phyloP scores from a whole-genome alignment of 1,140 invertebrate genomes.

The Theocolax elegans region DNA sequence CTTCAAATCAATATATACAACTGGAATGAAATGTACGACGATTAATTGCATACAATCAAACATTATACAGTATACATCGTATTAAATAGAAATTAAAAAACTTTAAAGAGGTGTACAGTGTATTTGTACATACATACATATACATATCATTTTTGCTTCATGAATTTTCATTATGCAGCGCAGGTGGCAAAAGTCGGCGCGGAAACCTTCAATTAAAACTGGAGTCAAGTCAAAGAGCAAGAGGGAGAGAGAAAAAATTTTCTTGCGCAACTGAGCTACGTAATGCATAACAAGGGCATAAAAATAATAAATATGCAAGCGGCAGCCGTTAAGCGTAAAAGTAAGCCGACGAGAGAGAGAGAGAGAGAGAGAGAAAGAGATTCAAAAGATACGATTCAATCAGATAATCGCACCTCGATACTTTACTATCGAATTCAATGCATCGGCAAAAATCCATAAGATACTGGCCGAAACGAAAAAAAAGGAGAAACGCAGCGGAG shows the following conservation, averaged over 20 bases:
- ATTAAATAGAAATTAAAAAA: background rate
- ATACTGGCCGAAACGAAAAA: background rate
- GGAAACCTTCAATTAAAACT: conserved; percentile 30
- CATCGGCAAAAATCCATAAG: conserved; percentile 36
- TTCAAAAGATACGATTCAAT: conserved; percentile 35
- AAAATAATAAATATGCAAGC: conserved; percentile 31
- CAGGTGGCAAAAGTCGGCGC: conserved; percentile 17
- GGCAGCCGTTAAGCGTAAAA: background rate
- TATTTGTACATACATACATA: too few relatives aligned
- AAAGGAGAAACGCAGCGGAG: background rate
- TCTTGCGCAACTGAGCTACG: conserved; percentile 2
- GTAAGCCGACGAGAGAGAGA: too few relatives aligned
- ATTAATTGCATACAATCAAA: conserved; percentile 17
- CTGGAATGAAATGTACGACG: background rate
- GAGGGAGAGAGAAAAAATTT: background rate
- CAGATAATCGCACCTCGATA: conserved; percentile 34
- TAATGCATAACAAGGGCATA: background rate
- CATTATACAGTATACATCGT: conserved; percentile 3
- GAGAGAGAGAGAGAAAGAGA: too few relatives aligned
- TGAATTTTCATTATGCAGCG: conserved; percentile 28
- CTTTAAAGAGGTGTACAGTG: too few relatives aligned
- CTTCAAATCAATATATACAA: too few relatives aligned
- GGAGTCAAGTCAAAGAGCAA: background rate
- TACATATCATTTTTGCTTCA: background rate
- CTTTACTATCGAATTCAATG: conserved; percentile 38